Conservation (phyloP, 2,113 vertebrate genomes). For the Beaufortia kweichowensis region DNA sequence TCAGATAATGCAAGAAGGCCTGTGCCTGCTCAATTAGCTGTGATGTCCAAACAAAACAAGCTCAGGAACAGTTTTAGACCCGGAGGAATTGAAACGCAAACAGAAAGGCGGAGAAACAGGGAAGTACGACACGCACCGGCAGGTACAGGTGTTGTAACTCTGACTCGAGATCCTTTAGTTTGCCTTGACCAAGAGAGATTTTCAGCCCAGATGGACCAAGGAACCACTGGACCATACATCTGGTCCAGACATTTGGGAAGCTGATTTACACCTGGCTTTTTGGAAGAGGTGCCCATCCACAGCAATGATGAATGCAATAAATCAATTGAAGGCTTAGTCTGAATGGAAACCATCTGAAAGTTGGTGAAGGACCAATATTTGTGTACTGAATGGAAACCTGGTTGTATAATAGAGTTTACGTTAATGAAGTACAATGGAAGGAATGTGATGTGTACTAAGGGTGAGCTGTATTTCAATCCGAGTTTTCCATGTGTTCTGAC, state of each 20-base stretch:
- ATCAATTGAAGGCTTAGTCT: conserved; percentile 21
- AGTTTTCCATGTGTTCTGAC: neutral
- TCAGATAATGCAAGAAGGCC: conserved; percentile 36
- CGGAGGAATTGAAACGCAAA: conserved; percentile 55
- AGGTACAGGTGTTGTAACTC: conserved; percentile 65
- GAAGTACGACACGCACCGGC: conserved; percentile 52
- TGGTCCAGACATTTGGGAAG: conserved; percentile 6
- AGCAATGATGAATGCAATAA: conserved; percentile 47
- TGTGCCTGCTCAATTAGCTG: conserved; percentile 41
- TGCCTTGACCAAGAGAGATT: conserved; percentile 42
- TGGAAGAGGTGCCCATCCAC: conserved; percentile 31
- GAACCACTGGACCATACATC: conserved; percentile 7
- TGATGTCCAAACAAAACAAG: conserved; percentile 56
- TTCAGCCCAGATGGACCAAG: conserved; percentile 44
- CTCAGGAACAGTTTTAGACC: conserved; percentile 43
- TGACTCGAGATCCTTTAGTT: conserved; percentile 12
- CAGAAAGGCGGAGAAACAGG: conserved; percentile 42
- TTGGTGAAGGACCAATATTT: conserved; percentile 3
- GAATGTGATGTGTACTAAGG: conserved; percentile 13
- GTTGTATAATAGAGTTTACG: neutral
- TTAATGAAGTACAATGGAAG: conserved; percentile 31
- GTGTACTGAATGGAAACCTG: neutral
- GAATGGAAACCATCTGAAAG: conserved; percentile 51
- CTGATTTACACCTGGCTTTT: conserved; percentile 51
- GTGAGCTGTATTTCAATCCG: conserved; percentile 1